Evolutionary conservation across 2,113 vertebrate genomes (phyloP).

Genomic region (Charina bottae): DNA sequence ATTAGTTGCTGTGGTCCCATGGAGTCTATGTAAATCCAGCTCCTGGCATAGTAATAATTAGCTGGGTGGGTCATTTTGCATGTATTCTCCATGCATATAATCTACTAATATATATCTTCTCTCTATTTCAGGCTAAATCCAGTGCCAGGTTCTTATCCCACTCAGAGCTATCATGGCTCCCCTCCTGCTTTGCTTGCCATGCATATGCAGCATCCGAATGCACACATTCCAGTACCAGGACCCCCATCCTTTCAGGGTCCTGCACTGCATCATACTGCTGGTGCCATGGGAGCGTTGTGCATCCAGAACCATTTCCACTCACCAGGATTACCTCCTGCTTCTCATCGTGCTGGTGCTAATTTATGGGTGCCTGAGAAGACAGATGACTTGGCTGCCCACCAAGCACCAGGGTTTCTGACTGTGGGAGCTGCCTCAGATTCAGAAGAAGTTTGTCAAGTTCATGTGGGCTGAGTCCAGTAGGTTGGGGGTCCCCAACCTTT

Average conservation of each 20-base stretch:
- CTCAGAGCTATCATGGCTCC: slow-evolving; percentile 67
- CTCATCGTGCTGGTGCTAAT: fast-evolving
- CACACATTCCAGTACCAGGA: fast-evolving
- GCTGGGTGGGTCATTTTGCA: not conserved
- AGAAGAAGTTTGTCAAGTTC: slow-evolving; percentile 51
- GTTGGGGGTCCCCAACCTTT: no score
- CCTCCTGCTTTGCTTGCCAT: slow-evolving; percentile 28
- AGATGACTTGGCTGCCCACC: not conserved
- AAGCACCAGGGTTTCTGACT: not conserved
- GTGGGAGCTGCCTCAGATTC: not conserved
- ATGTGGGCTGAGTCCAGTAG: slow-evolving; percentile 53
- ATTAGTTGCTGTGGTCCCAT: not conserved
- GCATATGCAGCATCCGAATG: slow-evolving; percentile 40
- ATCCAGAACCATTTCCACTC: slow-evolving; percentile 26
- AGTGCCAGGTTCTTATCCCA: slow-evolving; percentile 73
- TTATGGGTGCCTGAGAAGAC: slow-evolving; percentile 12
- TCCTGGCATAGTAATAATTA: not conserved
- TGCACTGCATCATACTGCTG: slow-evolving; percentile 28
- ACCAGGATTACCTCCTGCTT: not conserved
- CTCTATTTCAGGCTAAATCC: slow-evolving; percentile 69
- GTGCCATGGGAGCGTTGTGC: not conserved
- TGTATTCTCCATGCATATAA: not conserved
- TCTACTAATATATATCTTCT: slow-evolving; percentile 38
- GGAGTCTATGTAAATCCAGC: not conserved
- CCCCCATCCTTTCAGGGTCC: not conserved